A percentile compares a stretch with the other conserved stretches of the same genome.
These are phyloP conservation scores for Drosophila pseudoananassae DNA, from an alignment of 1,140 invertebrate species.

Conservation along the genomic window DNA sequence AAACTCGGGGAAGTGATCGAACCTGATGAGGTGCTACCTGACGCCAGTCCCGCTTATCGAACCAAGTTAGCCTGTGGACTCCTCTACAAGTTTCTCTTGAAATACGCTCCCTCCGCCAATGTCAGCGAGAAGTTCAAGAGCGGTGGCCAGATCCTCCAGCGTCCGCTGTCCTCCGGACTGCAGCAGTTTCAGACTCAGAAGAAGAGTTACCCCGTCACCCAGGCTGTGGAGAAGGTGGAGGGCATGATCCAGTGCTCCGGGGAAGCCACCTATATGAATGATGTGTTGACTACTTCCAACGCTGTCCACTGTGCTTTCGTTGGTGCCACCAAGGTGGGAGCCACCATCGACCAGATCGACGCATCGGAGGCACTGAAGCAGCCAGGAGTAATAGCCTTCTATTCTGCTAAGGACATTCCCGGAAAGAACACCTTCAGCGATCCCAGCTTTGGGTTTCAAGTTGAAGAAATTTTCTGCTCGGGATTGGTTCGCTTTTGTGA, in stretches of 20 bases:
- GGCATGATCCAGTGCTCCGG: constrained; percentile 88
- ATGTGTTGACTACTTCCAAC: constrained; percentile 85
- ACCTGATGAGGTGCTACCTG: constrained; percentile 85
- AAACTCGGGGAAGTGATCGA: constrained; percentile 31
- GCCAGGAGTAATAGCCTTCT: constrained; percentile 89
- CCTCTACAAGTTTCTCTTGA: constrained; percentile 89
- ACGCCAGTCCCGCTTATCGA: constrained; percentile 88
- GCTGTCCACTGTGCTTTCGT: constrained; percentile 89
- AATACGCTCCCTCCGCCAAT: constrained; percentile 80
- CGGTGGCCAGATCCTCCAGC: constrained; percentile 86
- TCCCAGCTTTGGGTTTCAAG: constrained; percentile 56
- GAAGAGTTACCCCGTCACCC: constrained; percentile 90
- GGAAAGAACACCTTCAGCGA: constrained; percentile 85
- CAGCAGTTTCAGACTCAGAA: constrained; percentile 90
- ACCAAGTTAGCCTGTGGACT: constrained; percentile 87
- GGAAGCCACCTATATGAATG: constrained; percentile 89
- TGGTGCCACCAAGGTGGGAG: constrained; percentile 85
- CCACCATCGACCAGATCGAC: constrained; percentile 86
- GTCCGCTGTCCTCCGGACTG: constrained; percentile 89
- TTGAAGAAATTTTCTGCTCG: constrained; percentile 84
- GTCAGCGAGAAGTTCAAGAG: constrained; percentile 67
- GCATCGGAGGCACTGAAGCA: constrained; percentile 86
- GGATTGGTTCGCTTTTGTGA: constrained; percentile 87
- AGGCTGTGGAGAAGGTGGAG: constrained; percentile 89
- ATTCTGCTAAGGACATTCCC: constrained; percentile 89